These are phyloP conservation scores for Mohoua ochrocephala DNA, from an alignment of 2,113 vertebrate species.

Conservation along the genomic window DNA sequence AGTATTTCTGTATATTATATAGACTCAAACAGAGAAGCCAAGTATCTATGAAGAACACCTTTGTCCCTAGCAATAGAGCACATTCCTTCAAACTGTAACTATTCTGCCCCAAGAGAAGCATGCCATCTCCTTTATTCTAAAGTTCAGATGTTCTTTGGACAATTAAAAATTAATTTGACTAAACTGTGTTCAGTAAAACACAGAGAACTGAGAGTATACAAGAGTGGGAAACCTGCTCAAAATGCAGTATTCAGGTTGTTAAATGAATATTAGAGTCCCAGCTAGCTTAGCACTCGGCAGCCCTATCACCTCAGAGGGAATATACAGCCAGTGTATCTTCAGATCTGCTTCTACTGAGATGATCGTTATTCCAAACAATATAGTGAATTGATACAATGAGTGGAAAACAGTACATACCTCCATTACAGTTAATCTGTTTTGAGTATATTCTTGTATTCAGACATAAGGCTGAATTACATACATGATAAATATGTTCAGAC, in stretches of 20 bases:
- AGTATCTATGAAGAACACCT: conserved; percentile 15
- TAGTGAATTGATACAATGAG: background rate
- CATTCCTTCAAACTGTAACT: background rate
- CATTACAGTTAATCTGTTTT: background rate
- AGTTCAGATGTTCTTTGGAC: background rate
- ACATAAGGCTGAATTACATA: background rate
- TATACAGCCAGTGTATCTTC: background rate
- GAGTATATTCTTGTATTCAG: background rate
- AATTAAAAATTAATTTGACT: background rate
- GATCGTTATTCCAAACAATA: background rate
- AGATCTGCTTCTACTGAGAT: background rate
- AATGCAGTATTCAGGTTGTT: background rate
- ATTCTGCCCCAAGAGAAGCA: background rate
- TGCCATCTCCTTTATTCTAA: background rate
- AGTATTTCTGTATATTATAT: conserved; percentile 11
- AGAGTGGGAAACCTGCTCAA: background rate
- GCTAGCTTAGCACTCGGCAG: background rate
- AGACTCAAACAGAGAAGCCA: conserved; percentile 6
- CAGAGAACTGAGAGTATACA: background rate
- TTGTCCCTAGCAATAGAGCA: background rate
- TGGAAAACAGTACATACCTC: background rate
- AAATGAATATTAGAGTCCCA: background rate
- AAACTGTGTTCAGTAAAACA: background rate
- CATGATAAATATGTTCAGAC: background rate
- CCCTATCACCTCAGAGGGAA: background rate